Evolutionary conservation across 1,140 invertebrate species (phyloP).

Genomic region (Rhagoletis pomonella): DNA sequence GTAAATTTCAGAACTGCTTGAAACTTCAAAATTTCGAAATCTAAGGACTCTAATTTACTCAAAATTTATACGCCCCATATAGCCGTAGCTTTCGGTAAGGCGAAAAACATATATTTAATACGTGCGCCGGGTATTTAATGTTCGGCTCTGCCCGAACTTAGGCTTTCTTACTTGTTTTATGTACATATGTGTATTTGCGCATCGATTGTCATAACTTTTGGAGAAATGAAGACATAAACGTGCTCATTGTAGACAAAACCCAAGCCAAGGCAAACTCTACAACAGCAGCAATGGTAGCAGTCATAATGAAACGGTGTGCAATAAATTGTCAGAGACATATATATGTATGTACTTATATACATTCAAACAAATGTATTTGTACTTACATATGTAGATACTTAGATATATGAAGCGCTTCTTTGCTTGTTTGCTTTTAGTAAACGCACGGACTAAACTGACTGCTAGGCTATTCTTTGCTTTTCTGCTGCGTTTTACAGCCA

Average conservation of each 20-base stretch:
- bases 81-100: too few species aligned
- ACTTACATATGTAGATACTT: too few species aligned
- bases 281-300: neutral
- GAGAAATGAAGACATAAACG: constrained; percentile 52
- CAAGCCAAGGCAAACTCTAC: neutral
- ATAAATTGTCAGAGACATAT: neutral
- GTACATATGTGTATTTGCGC: neutral
- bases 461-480: neutral
- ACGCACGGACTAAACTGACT: neutral
- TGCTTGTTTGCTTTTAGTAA: neutral
- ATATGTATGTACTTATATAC: neutral
- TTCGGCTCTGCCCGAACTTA: too few species aligned
- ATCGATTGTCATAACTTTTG: constrained; percentile 41
- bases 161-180: too few species aligned
- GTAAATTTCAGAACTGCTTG: too few species aligned
- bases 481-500: constrained; percentile 15
- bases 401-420: neutral
- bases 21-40: too few species aligned
- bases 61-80: too few species aligned
- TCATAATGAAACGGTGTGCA: neutral
- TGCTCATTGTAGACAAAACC: neutral
- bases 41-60: too few species aligned
- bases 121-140: too few species aligned
- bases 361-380: neutral
- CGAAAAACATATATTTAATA: too few species aligned